A percentile compares a stretch with the other conserved stretches of the same genome.
Evolutionary conservation across 2,797 vertebrate genomes (phyloP).

Genomic region (Cichlasoma orientale): DNA sequence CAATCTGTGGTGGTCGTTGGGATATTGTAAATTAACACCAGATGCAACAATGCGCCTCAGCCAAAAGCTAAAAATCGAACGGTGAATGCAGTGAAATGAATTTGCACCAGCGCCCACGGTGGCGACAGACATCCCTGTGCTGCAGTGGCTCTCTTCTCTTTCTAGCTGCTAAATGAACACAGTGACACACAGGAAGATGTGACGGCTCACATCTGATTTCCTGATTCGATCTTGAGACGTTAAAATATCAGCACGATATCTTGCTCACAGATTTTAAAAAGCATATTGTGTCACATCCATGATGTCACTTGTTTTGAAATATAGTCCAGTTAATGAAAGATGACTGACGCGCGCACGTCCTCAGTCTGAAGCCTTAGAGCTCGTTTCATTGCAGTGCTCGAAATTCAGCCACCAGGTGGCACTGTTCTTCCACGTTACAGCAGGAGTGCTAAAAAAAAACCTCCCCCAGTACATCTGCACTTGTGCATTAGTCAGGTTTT

Average conservation of each 20-base stretch:
- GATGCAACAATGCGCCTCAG: neutral
- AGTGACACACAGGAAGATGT: too few relatives aligned
- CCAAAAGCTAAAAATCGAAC: neutral
- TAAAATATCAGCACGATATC: too few relatives aligned
- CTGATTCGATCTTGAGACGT: too few relatives aligned
- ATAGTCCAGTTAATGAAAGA: too few relatives aligned
- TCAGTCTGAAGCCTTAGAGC: too few relatives aligned
- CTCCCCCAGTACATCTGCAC: neutral
- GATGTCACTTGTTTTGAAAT: too few relatives aligned
- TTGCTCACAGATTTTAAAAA: too few relatives aligned
- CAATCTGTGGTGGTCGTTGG: neutral
- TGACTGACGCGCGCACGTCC: too few relatives aligned
- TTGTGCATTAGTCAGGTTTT: neutral
- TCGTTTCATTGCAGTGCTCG: neutral
- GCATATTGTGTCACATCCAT: too few relatives aligned
- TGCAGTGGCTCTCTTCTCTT: too few relatives aligned
- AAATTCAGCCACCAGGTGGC: conserved; percentile 34
- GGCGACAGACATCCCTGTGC: neutral
- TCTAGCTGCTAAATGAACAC: too few relatives aligned
- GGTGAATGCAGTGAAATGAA: neutral
- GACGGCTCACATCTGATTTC: too few relatives aligned
- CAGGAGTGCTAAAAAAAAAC: neutral
- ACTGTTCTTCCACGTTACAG: neutral
- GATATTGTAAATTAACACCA: neutral
- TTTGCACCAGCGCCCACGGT: neutral